Base-by-base conservation (phyloP, 2,113 vertebrate species). In the Gila orcuttii region DNA sequence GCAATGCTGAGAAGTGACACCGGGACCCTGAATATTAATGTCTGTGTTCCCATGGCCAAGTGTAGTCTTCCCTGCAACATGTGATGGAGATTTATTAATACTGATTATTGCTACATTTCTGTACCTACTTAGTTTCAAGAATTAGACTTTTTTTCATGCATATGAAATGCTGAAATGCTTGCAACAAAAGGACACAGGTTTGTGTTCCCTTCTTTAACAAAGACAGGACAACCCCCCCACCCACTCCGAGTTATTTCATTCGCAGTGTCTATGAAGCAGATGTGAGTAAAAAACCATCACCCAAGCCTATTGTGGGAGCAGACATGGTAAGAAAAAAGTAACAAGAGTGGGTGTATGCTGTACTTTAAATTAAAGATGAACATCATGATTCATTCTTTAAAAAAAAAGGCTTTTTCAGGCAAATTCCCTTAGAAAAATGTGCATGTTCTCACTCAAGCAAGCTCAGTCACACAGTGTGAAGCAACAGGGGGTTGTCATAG, bases 1-100 rank as follows among this genome's bases (percentile, higher is more conserved):
- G 94, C 97, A 98, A 91, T 99, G 98, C 45, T 96, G 94, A 1
- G 94, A 91, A 0, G 93, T 92, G 60, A 99, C 91, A 39, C 96
- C 97, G 0, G 94, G 92, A 10, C 98, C 97, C 89, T 97, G 97
- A 84, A 99, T 93, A 8, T 95, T 69, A 76, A 99, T 96, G 87
- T 99, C 98, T 82, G 93, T 96, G 2, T 90, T 92, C 0, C 93
- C 95, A 0, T 96, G 95, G 87, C 98, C 98, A 9, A 99, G 93
- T 4, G 95, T 95, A 0, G 97, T 99, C 88, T 93, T 96, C 60
- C 97, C 98, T 99, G 92, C 42, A 90, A 79, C 60, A 42, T 87
- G 23, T 88, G 73, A 74, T 83, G 42, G 23, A 84, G 85, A 85
- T 87, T 76, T 12, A 10, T 78, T 78, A 21, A 55, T 13, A 52